Evolutionary conservation across 2,113 vertebrate genomes (phyloP).

Genomic region (Heterochromis multidens): DNA sequence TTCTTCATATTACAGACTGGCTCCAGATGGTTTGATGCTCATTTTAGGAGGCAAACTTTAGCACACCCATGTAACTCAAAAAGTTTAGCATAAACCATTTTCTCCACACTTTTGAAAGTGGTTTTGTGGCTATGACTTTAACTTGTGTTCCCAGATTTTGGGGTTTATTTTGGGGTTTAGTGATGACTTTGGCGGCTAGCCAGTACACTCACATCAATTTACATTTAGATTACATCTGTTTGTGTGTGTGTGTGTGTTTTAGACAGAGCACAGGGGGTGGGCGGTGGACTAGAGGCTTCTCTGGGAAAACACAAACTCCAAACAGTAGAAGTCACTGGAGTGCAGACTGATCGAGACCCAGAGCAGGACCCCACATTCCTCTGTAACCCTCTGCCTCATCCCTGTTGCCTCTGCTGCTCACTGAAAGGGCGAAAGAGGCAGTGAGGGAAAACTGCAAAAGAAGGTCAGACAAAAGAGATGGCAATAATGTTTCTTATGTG

Average conservation of each 20-base stretch:
- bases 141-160: slow-evolving; percentile 14
- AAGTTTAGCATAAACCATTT: not conserved
- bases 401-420: not conserved
- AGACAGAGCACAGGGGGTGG: not conserved
- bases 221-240: slow-evolving; percentile 20
- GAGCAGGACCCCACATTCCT: slow-evolving; percentile 65
- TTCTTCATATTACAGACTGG: not conserved
- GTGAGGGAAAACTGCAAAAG: slow-evolving; percentile 2
- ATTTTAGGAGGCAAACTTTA: not conserved
- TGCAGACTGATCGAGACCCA: slow-evolving; percentile 55
- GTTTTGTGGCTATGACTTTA: not conserved
- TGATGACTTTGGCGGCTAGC: slow-evolving; percentile 61
- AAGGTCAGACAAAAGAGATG: slow-evolving; percentile 1
- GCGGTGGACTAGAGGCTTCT: slow-evolving; percentile 56
- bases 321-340: slow-evolving; percentile 66
- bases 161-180: slow-evolving; percentile 39
- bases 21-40: not conserved
- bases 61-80: not conserved
- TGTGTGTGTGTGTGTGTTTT: slow-evolving; percentile 24
- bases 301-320: slow-evolving; percentile 74
- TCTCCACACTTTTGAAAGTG: not conserved
- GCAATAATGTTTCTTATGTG: slow-evolving; percentile 5
- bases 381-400: slow-evolving; percentile 21
- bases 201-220: slow-evolving; percentile 50
- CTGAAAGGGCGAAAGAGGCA: not conserved